Evolutionary conservation across 1,140 invertebrate species (phyloP), one percentile per base, ranked within the genome.

Genomic region (Cyphomyrmex costatus): DNA sequence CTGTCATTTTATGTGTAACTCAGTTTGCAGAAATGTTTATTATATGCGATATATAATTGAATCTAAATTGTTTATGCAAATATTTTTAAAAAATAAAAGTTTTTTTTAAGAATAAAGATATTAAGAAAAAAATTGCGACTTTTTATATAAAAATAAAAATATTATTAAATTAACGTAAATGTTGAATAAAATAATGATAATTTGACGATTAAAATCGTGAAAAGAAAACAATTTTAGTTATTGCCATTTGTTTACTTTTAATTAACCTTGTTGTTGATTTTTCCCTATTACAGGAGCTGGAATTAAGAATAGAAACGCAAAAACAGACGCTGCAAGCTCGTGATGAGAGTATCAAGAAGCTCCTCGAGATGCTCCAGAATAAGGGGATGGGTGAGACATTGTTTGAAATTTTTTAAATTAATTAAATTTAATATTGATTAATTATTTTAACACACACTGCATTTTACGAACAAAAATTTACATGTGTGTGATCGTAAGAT

Each of bases 311-410:
- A 93, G 99, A 99, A 95, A 99, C 99, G 8, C 99, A 99, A 95
- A 99, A 99, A 95, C 98, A 99, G 95, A 99, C 99, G 30, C 95
- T 99, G 80, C 97, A 98, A 93, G 98, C 99, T 53, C 96, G 99
- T 88, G 99, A 99, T 95, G 99, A 99, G 93, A 99, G 98, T 95
- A 99, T 99, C 92, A 99, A 99, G 96, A 99, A 99, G 95, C 96
- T 99, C 89, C 96, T 99, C 92, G 99, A 99, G 96, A 99, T 99
- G 98, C 96, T 99, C 66, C 98, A 99, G 95, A 98, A 97, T 94
- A 99, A 99, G 96, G 98, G 98, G 94, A 98, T 99, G 96, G 98
- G 98, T 98, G 95, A 97, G 98, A 96, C 89, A 76, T 89, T 79
- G 76, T 60, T 91, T 88, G 86, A 61, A 85, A 90, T 80, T 63